These are phyloP conservation scores for Proales similis DNA, from an alignment of 1,140 invertebrate species.

Conservation along the genomic window DNA sequence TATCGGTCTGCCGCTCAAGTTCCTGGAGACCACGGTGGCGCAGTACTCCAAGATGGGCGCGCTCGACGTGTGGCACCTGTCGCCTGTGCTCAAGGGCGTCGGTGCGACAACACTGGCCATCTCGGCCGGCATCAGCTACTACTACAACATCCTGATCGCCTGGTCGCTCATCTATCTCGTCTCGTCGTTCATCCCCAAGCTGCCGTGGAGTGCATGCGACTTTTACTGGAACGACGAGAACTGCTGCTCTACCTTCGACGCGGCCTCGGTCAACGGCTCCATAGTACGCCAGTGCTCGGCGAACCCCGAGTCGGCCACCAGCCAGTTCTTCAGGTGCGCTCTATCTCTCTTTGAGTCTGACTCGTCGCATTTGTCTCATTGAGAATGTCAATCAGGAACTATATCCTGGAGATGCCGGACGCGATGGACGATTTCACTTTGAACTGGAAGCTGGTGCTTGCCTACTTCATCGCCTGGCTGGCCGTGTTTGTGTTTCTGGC, in stretches of 20 bases:
- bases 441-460: conserved; percentile 40
- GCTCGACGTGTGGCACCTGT: conserved; percentile 69
- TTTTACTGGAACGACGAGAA: conserved; percentile 34
- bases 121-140: conserved; percentile 34
- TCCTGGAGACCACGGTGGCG: conserved; percentile 69
- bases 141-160: conserved; percentile 38
- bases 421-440: conserved; percentile 29
- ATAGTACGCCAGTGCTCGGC: conserved; percentile 9
- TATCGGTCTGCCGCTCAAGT: conserved; percentile 65
- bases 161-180: conserved; percentile 38
- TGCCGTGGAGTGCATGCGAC: conserved; percentile 65
- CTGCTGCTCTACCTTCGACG: conserved; percentile 11
- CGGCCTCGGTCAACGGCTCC: neutral
- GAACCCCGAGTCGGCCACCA: neutral
- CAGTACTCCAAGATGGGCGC: conserved; percentile 70
- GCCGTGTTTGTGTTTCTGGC: conserved; percentile 45
- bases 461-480: conserved; percentile 48
- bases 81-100: conserved; percentile 69
- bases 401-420: conserved; percentile 14
- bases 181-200: conserved; percentile 57
- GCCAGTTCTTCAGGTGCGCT: conserved; percentile 25
- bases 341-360: neutral
- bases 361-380: neutral
- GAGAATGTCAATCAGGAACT: conserved; percentile 37
- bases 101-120: conserved; percentile 7